These are phyloP conservation scores for Eumeta japonica DNA, from an alignment of 1,140 invertebrate species.

Conservation along the genomic window DNA sequence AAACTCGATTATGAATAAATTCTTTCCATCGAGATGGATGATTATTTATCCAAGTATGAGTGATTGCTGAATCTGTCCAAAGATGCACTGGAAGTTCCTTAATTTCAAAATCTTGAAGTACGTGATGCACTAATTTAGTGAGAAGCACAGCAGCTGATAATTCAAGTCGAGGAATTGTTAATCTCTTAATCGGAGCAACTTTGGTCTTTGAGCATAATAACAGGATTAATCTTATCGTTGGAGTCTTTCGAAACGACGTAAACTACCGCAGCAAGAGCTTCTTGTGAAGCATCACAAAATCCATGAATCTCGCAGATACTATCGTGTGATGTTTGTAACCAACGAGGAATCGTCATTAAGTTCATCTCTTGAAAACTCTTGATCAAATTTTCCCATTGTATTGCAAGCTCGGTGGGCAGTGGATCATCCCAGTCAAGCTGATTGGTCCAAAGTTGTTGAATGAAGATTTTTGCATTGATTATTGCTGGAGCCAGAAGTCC, in stretches of 20 bases:
- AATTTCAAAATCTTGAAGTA: conserved; percentile 8
- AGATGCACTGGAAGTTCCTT: conserved; percentile 9
- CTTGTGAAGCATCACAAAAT: conserved; percentile 12
- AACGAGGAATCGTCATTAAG: background rate
- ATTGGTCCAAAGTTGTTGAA: conserved; percentile 44
- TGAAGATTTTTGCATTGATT: conserved; percentile 40
- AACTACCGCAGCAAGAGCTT: conserved; percentile 15
- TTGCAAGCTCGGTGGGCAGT: conserved; percentile 9
- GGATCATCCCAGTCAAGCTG: conserved; percentile 35
- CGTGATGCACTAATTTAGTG: conserved; percentile 14
- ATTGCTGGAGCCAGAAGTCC: conserved; percentile 40
- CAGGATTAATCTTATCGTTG: conserved; percentile 9
- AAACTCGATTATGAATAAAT: conserved; percentile 27
- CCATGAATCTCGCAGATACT: conserved; percentile 9
- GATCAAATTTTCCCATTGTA: conserved; percentile 8
- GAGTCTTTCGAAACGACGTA: conserved; percentile 18
- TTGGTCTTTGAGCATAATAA: conserved; percentile 34
- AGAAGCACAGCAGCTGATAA: conserved; percentile 26
- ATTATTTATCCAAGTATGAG: conserved; percentile 22
- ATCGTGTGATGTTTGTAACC: conserved; percentile 6
- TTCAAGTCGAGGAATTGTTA: conserved; percentile 32
- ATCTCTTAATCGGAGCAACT: conserved; percentile 35
- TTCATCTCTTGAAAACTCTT: background rate
- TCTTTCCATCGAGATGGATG: conserved; percentile 17
- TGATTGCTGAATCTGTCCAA: conserved; percentile 33